Evolutionary conservation across 2,888 invertebrate genomes (phyloP).

Genomic region (Euclidia mi): DNA sequence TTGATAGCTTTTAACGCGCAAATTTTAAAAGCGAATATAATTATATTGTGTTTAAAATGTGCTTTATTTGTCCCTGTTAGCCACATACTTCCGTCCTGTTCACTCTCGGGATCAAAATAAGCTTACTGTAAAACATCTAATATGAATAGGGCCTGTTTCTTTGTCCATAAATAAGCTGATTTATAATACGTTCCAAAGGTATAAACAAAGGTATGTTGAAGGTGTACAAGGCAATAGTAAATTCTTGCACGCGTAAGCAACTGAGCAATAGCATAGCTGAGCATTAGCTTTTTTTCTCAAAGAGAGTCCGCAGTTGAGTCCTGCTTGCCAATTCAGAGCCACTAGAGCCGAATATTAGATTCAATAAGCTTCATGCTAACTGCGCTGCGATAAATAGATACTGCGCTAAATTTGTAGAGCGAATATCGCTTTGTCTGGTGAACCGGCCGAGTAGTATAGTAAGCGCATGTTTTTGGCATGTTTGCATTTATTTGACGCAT

Average conservation of each 20-base stretch:
- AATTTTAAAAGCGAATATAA: too few relatives aligned
- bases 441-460: too few relatives aligned
- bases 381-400: not conserved
- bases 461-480: too few relatives aligned
- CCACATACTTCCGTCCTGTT: too few relatives aligned
- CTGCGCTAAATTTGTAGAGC: not conserved
- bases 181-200: conserved; percentile 4
- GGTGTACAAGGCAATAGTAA: conserved; percentile 11
- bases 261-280: conserved; percentile 29
- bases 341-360: conserved; percentile 42
- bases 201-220: conserved; percentile 7
- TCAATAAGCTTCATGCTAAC: conserved; percentile 25
- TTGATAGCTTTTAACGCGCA: too few relatives aligned
- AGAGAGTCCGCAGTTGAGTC: conserved; percentile 11
- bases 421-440: too few relatives aligned
- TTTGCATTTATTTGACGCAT: too few relatives aligned
- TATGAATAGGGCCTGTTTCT: not conserved
- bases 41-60: too few relatives aligned
- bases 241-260: conserved; percentile 13
- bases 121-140: conserved; percentile 7
- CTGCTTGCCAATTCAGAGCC: conserved; percentile 23
- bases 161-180: conserved; percentile 12
- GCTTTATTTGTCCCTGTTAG: too few relatives aligned
- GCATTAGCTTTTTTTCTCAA: conserved; percentile 28
- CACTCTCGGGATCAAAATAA: too few relatives aligned